Evolutionary conservation across 2,888 invertebrate genomes (phyloP).

Genomic region (Pristionchus exspectatus): DNA sequence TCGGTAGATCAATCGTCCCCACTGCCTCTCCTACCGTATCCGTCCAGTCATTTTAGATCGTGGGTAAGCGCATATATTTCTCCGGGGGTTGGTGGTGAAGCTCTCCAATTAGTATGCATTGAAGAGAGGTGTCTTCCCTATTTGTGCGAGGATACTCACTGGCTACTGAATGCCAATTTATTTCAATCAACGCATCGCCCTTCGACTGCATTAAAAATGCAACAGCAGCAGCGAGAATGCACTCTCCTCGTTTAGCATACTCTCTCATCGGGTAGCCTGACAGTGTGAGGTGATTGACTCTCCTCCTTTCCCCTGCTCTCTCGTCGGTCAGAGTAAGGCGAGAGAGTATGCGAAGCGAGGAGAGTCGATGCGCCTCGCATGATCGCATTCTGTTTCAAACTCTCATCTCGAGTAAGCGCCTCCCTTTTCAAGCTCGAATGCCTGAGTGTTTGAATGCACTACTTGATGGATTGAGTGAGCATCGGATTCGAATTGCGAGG

Average conservation of each 20-base stretch:
- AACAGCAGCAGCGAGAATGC: not conserved
- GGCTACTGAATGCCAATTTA: constrained; percentile 32
- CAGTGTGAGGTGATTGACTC: not conserved
- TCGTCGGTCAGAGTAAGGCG: not conserved
- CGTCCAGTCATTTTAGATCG: not conserved
- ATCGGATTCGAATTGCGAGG: constrained; percentile 4
- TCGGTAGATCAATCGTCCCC: constrained; percentile 14
- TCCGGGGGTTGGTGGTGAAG: not conserved
- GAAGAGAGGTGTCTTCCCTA: constrained; percentile 10
- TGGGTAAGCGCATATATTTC: constrained; percentile 24
- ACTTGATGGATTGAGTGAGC: constrained; percentile 44
- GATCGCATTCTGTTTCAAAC: constrained; percentile 31
- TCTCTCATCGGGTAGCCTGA: not conserved
- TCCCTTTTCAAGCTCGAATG: constrained; percentile 45
- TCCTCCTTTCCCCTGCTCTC: not conserved
- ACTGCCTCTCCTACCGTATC: not conserved
- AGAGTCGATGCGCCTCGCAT: not conserved
- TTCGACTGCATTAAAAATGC: constrained; percentile 28
- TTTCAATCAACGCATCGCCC: constrained; percentile 46
- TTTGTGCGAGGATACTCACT: not conserved
- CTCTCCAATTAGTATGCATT: constrained; percentile 50
- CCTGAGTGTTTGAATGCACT: constrained; percentile 45
- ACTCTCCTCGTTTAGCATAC: not conserved
- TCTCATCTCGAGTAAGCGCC: constrained; percentile 14
- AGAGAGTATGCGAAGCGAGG: not conserved